These are phyloP conservation scores for Petrocephalus microphthalmus DNA, from an alignment of 2,113 vertebrate genomes.

Conservation along the genomic window DNA sequence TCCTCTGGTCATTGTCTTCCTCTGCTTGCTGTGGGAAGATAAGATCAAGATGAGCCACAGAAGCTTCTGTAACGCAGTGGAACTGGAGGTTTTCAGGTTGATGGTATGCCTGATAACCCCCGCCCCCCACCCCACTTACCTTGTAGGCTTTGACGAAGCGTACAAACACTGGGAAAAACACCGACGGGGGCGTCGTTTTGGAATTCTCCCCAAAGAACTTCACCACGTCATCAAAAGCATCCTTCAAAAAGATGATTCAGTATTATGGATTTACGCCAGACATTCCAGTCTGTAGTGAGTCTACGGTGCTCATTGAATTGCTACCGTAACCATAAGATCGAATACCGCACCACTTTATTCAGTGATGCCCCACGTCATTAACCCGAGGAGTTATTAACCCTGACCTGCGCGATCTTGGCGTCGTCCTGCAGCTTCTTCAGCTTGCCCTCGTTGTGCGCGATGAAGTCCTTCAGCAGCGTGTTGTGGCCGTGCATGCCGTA, in stretches of 20 bases:
- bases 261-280: background rate
- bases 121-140: constrained; percentile 52
- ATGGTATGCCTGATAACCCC: background rate
- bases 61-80: background rate
- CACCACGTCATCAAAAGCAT: constrained; percentile 89
- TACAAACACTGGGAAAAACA: constrained; percentile 93
- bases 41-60: background rate
- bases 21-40: constrained; percentile 71
- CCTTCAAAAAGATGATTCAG: constrained; percentile 56
- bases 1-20: constrained; percentile 86
- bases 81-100: background rate
- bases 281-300: background rate
- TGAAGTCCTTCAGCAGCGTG: constrained; percentile 84
- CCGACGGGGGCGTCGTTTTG: constrained; percentile 89
- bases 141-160: constrained; percentile 96
- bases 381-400: too few species aligned
- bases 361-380: background rate
- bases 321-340: background rate
- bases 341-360: background rate
- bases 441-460: constrained; percentile 77
- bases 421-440: constrained; percentile 90
- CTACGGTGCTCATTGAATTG: background rate
- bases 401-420: constrained; percentile 86
- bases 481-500: constrained; percentile 91
- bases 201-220: constrained; percentile 96